A percentile compares a stretch with the other conserved stretches of the same genome.
Conservation (phyloP, 64 coral and sea anemone species). For the Montipora sp. region DNA sequence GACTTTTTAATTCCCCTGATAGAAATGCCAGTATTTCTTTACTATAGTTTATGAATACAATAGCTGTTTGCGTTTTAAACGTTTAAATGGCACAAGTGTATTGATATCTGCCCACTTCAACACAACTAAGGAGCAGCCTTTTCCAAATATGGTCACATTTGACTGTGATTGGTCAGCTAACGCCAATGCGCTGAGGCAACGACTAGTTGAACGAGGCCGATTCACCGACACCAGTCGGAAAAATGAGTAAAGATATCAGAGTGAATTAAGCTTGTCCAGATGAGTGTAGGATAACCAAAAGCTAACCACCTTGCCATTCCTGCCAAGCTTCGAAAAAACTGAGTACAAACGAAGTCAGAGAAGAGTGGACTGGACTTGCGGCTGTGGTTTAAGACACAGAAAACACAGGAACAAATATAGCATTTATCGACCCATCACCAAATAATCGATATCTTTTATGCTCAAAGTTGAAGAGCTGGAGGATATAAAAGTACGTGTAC, state of each 20-base stretch:
- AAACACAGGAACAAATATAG: too few relatives aligned
- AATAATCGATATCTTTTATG: too few relatives aligned
- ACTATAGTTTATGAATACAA: not conserved
- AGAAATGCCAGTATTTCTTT: not conserved
- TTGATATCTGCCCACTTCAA: not conserved
- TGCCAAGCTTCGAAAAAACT: not conserved
- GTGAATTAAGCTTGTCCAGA: not conserved
- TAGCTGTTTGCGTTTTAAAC: not conserved
- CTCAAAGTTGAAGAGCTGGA: too few relatives aligned
- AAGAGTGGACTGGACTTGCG: too few relatives aligned
- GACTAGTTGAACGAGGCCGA: not conserved
- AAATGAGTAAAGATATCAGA: not conserved
- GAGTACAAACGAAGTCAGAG: too few relatives aligned
- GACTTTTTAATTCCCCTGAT: not conserved
- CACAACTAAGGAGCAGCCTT: not conserved
- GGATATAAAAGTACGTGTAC: too few relatives aligned
- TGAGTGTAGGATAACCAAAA: not conserved
- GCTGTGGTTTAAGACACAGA: too few relatives aligned
- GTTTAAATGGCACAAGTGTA: not conserved
- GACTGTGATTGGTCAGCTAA: slow-evolving; percentile 60
- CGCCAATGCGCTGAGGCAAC: too few relatives aligned
- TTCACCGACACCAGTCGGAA: not conserved
- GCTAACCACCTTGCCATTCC: not conserved
- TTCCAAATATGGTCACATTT: slow-evolving; percentile 54
- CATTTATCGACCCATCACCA: too few relatives aligned